Base-by-base conservation (phyloP, 2,888 invertebrate species). In the Philereme vetulata region DNA sequence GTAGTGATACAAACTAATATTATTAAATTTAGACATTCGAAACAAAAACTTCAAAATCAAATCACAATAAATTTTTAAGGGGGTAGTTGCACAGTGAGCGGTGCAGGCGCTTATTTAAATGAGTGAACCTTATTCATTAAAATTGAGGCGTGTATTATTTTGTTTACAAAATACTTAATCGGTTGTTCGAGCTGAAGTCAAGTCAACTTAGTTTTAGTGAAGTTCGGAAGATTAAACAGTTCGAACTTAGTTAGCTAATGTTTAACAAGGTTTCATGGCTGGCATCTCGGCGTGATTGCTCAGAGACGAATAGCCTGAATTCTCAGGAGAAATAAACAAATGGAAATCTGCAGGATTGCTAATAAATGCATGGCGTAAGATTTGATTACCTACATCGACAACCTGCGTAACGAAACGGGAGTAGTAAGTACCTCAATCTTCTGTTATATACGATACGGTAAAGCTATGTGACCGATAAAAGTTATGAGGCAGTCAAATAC, bases 311-410 rank as follows among this genome's bases (percentile, higher is more conserved):
- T 56, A 47, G 52, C 50, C 36, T 43, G 38, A 56, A 51, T 21
- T 58, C 64, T 52, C 53, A n/a, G 8, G 64, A 58, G 64, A 64
- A 64, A 64, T 64, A 58, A 60, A 60, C 51, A 58, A 58, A 62
- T 55, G 55, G 51, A 58, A 58, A 55, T 62, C 51, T 47, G 21
- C 54, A 46, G 53, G 47, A 54, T 54, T 57, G 57, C 9, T 58
- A 51, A 21, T 21, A 21, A 21, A 21, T 58, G 55, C 55, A 52
- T 48, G 35, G 48, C 54, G 48, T 62, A 58, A 54, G 51, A 54
- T 44, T 51, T 51, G 46, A 2, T 1, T 21, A 21, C 21, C 21
- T 21, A 21, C 21, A 21, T 21, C 2, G 21, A 21, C 21, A 21
- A 21, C 21, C 21, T 21, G 21, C 21, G 21, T 21, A 21, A 21